A percentile compares a stretch with the other conserved stretches of the same genome.
Conservation (phyloP, 1,140 invertebrate genomes). For the Habropoda laboriosa region DNA sequence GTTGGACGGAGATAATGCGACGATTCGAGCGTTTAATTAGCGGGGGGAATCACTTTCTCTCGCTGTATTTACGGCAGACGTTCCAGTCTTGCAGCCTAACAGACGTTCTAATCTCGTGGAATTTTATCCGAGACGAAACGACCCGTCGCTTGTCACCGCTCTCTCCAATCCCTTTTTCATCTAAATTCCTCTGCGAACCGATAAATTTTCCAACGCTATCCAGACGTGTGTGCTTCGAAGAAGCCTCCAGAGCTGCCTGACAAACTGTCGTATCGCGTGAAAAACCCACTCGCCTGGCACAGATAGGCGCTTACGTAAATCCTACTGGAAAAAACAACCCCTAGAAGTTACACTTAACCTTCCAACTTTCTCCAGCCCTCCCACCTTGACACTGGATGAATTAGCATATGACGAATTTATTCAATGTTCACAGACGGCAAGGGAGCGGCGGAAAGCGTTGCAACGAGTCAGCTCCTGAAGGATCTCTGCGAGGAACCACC, state of each 20-base stretch:
- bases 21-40: constrained; percentile 9
- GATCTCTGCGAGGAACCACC: neutral
- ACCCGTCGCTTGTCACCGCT: constrained; percentile 28
- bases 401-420: neutral
- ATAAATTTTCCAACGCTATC: constrained; percentile 40
- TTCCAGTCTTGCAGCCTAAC: constrained; percentile 6
- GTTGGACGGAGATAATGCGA: neutral
- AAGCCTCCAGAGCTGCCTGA: neutral
- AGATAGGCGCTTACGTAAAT: neutral
- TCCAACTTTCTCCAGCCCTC: neutral
- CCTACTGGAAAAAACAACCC: neutral
- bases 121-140: constrained; percentile 42
- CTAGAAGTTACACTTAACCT: too few species aligned
- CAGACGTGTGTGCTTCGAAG: constrained; percentile 12
- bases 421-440: neutral
- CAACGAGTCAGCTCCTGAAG: neutral
- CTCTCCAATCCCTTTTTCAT: constrained; percentile 44
- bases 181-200: constrained; percentile 43
- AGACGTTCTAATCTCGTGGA: constrained; percentile 41
- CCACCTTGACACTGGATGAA: neutral
- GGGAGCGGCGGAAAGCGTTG: rapidly evolving
- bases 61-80: constrained; percentile 26
- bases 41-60: neutral
- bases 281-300: neutral
- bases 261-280: neutral